Evolutionary conservation across 1,140 invertebrate genomes (phyloP).

Genomic region (Drosophila pallidifrons): DNA sequence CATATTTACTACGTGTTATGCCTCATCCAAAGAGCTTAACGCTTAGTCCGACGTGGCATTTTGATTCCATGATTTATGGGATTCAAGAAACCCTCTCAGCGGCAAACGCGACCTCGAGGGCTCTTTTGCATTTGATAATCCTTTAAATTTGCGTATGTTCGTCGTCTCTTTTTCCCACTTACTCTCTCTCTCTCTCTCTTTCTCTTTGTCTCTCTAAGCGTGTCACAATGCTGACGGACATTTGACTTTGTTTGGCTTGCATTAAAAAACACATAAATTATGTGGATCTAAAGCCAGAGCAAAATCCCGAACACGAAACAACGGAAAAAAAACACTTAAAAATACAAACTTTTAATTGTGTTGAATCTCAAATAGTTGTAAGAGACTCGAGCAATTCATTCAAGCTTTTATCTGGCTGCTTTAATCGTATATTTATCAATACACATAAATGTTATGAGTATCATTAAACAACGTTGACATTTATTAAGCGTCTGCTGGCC

Average conservation of each 20-base stretch:
- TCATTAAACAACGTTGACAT: conserved; percentile 56
- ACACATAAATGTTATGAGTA: conserved; percentile 22
- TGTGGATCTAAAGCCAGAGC: conserved; percentile 17
- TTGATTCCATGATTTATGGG: conserved; percentile 78
- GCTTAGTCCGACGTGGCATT: conserved; percentile 67
- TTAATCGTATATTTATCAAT: conserved; percentile 12
- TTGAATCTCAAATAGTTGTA: not conserved
- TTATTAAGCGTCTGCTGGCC: conserved; percentile 54
- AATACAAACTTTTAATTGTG: conserved; percentile 6
- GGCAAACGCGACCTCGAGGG: not conserved
- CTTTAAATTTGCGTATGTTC: conserved; percentile 72
- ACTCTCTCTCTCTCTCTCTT: not conserved
- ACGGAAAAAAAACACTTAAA: not conserved
- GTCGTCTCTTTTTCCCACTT: not conserved
- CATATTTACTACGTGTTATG: conserved; percentile 70
- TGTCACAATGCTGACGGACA: conserved; percentile 61
- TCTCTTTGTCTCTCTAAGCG: conserved; percentile 11
- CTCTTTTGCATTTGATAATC: conserved; percentile 75
- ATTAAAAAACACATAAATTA: conserved; percentile 58
- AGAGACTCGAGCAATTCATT: conserved; percentile 1
- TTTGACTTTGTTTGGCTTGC: conserved; percentile 64
- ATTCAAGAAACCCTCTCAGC: conserved; percentile 39
- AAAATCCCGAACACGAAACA: not conserved
- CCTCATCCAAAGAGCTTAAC: conserved; percentile 51
- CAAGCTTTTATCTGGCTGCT: conserved; percentile 9